phyloP scores from a whole-genome alignment of 2,113 vertebrate genomes.

The Boleophthalmus pectinirostris region DNA sequence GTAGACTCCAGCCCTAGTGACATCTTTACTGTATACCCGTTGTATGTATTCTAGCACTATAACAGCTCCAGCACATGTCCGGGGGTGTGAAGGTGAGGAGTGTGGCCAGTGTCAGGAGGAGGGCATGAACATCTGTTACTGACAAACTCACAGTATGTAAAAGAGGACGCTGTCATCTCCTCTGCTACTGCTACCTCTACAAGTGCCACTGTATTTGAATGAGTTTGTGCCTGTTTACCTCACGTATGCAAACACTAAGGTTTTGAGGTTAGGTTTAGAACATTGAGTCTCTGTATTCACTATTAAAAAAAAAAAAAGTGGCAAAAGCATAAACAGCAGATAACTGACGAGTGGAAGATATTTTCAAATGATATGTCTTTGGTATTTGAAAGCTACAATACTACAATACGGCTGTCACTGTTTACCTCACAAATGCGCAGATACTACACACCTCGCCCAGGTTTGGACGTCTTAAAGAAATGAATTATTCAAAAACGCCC shows the following conservation, averaged over 20 bases:
- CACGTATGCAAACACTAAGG: slow-evolving; percentile 31
- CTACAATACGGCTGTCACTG: no score
- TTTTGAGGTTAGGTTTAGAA: no score
- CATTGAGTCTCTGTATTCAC: no score
- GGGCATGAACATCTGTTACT: slow-evolving; percentile 60
- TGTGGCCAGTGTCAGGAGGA: slow-evolving; percentile 41
- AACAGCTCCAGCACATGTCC: background rate
- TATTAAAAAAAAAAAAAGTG: no score
- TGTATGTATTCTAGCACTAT: no score
- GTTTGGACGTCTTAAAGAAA: slow-evolving; percentile 8
- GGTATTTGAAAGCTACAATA: no score
- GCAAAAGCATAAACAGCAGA: no score
- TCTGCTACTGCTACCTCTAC: slow-evolving; percentile 10
- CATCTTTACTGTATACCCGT: no score
- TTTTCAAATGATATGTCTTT: no score
- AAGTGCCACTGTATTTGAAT: slow-evolving; percentile 36
- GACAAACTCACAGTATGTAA: slow-evolving; percentile 33
- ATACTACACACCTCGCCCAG: background rate
- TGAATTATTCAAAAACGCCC: slow-evolving; percentile 45
- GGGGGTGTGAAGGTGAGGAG: slow-evolving; percentile 10
- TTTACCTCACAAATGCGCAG: no score
- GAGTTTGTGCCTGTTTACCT: slow-evolving; percentile 29
- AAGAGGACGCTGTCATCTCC: slow-evolving; percentile 17
- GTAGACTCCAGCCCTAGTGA: no score
- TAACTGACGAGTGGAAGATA: no score